Percentiles rank a stretch among this genome's conserved stretches.
These are phyloP conservation scores for Trachops cirrhosus DNA, from an alignment of 2,797 vertebrate genomes.

Conservation along the genomic window DNA sequence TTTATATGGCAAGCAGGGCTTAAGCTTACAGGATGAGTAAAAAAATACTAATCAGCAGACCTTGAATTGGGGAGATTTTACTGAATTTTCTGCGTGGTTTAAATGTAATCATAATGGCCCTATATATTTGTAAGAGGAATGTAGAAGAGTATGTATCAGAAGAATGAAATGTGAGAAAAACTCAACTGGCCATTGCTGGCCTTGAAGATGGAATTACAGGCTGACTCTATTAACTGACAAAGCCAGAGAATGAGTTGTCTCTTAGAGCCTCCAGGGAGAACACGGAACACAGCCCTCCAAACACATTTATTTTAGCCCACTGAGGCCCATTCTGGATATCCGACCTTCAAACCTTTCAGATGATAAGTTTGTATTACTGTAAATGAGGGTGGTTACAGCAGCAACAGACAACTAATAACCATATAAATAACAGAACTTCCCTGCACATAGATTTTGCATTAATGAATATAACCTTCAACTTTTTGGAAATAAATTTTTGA, in stretches of 20 bases:
- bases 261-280: not conserved
- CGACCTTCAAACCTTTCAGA: not conserved
- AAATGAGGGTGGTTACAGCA: not conserved
- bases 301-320: not conserved
- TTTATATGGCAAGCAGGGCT: not conserved
- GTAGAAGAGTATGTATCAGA: not conserved
- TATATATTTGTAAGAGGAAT: not conserved
- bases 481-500: not conserved
- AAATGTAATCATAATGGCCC: not conserved
- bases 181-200: not conserved
- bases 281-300: not conserved
- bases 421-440: not conserved
- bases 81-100: not conserved
- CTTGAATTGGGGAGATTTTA: not conserved
- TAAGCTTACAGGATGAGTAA: not conserved
- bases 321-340: not conserved
- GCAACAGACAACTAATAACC: not conserved
- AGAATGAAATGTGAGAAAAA: not conserved
- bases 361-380: not conserved
- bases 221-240: not conserved
- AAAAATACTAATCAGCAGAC: not conserved
- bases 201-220: not conserved
- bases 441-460: not conserved
- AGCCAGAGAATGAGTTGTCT: accelerated
- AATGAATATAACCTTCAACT: not conserved